A percentile compares a stretch with the other conserved stretches of the same genome.
Evolutionary conservation across 2,113 vertebrate genomes (phyloP).

Genomic region (Cephalopholis sonnerati): DNA sequence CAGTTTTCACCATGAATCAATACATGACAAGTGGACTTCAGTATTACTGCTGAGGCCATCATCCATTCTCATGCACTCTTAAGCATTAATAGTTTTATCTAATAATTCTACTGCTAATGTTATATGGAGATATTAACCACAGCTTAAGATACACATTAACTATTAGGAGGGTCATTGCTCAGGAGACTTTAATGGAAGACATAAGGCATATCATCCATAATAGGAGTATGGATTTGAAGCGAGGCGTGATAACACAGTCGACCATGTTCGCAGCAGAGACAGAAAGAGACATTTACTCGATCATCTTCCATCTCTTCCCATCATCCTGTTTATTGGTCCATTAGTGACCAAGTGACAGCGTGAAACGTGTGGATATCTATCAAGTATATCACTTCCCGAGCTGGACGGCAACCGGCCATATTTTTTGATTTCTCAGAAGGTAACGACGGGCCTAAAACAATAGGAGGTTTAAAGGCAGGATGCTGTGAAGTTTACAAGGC

Average conservation of each 20-base stretch:
- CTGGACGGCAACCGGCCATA: constrained; percentile 17
- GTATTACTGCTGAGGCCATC: constrained; percentile 38
- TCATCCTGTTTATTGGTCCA: constrained; percentile 73
- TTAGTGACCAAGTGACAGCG: constrained; percentile 74
- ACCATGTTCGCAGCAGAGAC: constrained; percentile 39
- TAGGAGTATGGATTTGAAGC: constrained; percentile 58
- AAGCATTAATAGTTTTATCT: constrained; percentile 54
- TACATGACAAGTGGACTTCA: constrained; percentile 62
- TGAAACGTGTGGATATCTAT: constrained; percentile 60
- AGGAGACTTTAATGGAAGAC: constrained; percentile 51
- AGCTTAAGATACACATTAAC: constrained; percentile 61
- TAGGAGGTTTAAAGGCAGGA: constrained; percentile 29
- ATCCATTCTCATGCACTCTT: constrained; percentile 47
- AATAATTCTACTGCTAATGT: constrained; percentile 58
- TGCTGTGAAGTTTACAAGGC: constrained; percentile 28
- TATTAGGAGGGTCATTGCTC: constrained; percentile 62
- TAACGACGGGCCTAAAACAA: constrained; percentile 30
- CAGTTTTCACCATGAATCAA: constrained; percentile 66
- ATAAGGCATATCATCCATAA: constrained; percentile 61
- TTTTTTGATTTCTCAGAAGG: constrained; percentile 20
- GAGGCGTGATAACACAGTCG: constrained; percentile 54
- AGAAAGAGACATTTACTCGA: constrained; percentile 56
- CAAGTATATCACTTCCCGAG: constrained; percentile 53
- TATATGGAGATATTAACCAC: constrained; percentile 54
- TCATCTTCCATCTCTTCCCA: constrained; percentile 59